Evolutionary conservation across 2,113 vertebrate species (phyloP).

Genomic region (Astur gentilis): DNA sequence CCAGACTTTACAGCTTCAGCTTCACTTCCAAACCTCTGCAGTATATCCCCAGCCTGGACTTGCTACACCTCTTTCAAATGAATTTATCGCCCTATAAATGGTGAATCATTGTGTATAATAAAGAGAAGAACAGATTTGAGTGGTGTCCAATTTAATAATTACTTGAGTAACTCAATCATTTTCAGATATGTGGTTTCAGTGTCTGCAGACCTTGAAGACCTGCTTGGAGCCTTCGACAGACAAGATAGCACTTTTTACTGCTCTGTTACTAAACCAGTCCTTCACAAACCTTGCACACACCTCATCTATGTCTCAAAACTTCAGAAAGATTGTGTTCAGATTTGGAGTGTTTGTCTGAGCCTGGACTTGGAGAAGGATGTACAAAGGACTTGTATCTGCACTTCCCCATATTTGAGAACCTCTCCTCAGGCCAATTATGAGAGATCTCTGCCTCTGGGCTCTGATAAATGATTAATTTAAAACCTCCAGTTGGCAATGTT

Average conservation of each 20-base stretch:
- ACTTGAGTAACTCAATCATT: conserved; percentile 65
- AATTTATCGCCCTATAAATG: conserved; percentile 63
- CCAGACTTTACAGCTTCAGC: not conserved
- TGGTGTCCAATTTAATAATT: conserved; percentile 71
- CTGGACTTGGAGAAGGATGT: not conserved
- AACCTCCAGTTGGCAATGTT: not conserved
- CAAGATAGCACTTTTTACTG: not conserved
- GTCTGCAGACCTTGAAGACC: conserved; percentile 29
- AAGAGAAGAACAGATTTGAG: conserved; percentile 56
- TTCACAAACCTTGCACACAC: not conserved
- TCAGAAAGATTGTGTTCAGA: not conserved
- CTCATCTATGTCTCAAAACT: not conserved
- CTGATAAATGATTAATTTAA: not conserved
- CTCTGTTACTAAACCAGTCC: not conserved
- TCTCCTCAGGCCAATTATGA: not conserved
- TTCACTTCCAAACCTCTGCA: not conserved
- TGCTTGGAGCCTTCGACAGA: not conserved
- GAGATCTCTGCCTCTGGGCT: not conserved
- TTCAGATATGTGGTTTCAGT: conserved; percentile 40
- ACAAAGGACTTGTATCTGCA: not conserved
- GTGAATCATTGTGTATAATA: conserved; percentile 58
- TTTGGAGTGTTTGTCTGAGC: not conserved
- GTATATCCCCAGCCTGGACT: not conserved
- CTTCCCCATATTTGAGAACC: not conserved
- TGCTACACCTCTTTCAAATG: not conserved